A percentile compares a stretch with the other conserved stretches of the same genome.
Evolutionary conservation across 2,113 vertebrate genomes (phyloP).

Genomic region (Heloderma charlesbogerti): DNA sequence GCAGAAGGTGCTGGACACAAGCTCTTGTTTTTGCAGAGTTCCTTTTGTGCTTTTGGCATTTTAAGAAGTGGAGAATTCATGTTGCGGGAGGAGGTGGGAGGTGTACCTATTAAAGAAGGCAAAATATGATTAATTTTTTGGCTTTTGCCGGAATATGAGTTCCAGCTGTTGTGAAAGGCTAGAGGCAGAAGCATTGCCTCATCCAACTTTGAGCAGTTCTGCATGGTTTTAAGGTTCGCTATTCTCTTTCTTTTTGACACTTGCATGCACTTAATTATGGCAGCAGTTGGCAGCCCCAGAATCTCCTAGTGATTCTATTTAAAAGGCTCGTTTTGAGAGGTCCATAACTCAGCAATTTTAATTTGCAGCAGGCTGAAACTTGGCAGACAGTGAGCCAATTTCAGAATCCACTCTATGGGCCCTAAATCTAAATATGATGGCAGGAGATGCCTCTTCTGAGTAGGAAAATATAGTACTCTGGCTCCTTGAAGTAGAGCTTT

Average conservation of each 20-base stretch:
- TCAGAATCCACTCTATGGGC: background rate
- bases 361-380: constrained; percentile 32
- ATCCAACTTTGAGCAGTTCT: background rate
- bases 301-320: constrained; percentile 13
- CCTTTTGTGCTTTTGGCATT: background rate
- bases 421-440: background rate
- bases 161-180: background rate
- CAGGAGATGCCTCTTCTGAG: background rate
- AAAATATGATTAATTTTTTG: background rate
- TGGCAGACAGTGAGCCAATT: constrained; percentile 31
- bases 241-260: background rate
- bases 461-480: background rate
- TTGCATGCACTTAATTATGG: background rate
- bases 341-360: constrained; percentile 44
- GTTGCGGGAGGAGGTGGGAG: too few relatives aligned
- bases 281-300: background rate
- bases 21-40: background rate
- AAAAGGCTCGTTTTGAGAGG: constrained; percentile 29
- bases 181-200: background rate
- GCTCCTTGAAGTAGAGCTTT: background rate
- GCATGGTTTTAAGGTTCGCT: background rate
- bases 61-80: background rate
- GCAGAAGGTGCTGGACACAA: background rate
- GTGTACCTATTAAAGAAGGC: background rate
- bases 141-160: background rate